These are phyloP conservation scores for Cataglyphis altisquamis DNA, from an alignment of 2,888 invertebrate genomes.

Conservation along the genomic window DNA sequence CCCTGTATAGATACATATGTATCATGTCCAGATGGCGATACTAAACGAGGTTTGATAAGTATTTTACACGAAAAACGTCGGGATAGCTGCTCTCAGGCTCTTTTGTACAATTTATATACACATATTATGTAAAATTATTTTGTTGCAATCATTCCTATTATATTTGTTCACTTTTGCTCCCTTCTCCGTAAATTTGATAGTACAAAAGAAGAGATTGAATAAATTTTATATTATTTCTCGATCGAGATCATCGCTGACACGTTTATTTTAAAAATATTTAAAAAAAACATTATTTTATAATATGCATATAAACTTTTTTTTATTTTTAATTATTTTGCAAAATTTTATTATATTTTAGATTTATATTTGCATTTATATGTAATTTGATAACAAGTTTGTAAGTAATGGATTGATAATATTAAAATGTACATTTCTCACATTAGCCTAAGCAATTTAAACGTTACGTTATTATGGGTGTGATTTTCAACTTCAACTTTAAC, in stretches of 20 bases:
- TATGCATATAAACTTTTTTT: not conserved
- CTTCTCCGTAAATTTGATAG: not conserved
- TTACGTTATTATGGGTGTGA: not conserved
- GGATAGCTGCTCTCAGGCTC: not conserved
- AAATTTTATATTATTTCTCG: conserved; percentile 7
- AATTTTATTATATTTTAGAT: not conserved
- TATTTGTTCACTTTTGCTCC: not conserved
- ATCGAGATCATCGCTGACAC: not conserved
- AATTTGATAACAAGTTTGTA: not conserved
- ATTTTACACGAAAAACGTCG: not conserved
- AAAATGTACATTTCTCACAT: not conserved
- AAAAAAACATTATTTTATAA: not conserved
- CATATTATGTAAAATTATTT: not conserved
- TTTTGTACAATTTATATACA: not conserved
- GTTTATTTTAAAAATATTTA: conserved; percentile 5
- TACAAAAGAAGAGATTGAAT: conserved; percentile 24
- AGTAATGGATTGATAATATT: not conserved
- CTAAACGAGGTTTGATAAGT: not conserved
- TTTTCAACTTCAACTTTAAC: not conserved
- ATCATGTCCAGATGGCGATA: not conserved
- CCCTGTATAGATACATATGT: not conserved
- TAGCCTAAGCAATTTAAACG: conserved; percentile 3
- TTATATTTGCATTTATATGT: not conserved
- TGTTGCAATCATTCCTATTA: not conserved
- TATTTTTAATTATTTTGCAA: not conserved